These are phyloP conservation scores for Malurus leucopterus DNA, from an alignment of 2,797 vertebrate species.

Conservation along the genomic window DNA sequence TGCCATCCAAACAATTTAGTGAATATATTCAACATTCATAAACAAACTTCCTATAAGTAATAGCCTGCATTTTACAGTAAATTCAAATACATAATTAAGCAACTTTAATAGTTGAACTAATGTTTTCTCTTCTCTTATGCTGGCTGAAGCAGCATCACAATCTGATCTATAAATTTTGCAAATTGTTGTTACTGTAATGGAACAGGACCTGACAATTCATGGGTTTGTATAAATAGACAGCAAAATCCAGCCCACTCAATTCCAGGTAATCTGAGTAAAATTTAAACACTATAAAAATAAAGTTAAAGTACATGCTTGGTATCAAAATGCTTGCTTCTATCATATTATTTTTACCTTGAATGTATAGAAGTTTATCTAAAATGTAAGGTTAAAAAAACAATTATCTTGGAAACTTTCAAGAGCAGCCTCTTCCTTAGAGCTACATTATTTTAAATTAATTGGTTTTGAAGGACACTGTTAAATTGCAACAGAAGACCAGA, in stretches of 20 bases:
- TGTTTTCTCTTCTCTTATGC: neutral
- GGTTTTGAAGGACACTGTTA: neutral
- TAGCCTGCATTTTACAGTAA: neutral
- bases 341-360: neutral
- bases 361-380: neutral
- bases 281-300: neutral
- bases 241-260: neutral
- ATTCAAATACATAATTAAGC: neutral
- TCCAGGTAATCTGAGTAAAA: neutral
- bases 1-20: neutral
- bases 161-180: neutral
- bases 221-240: neutral
- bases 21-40: neutral
- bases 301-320: neutral
- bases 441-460: neutral
- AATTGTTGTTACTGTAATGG: neutral
- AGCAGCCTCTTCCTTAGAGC: neutral
- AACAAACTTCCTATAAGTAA: neutral
- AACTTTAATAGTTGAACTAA: neutral
- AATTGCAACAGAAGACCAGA: neutral
- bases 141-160: neutral
- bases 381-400: neutral
- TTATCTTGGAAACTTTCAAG: neutral
- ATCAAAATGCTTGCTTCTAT: neutral
- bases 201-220: neutral